A percentile compares a stretch with the other conserved stretches of the same genome.
Evolutionary conservation across 64 coral and sea anemone genomes (phyloP).

Genomic region (Stylophora pistillata): DNA sequence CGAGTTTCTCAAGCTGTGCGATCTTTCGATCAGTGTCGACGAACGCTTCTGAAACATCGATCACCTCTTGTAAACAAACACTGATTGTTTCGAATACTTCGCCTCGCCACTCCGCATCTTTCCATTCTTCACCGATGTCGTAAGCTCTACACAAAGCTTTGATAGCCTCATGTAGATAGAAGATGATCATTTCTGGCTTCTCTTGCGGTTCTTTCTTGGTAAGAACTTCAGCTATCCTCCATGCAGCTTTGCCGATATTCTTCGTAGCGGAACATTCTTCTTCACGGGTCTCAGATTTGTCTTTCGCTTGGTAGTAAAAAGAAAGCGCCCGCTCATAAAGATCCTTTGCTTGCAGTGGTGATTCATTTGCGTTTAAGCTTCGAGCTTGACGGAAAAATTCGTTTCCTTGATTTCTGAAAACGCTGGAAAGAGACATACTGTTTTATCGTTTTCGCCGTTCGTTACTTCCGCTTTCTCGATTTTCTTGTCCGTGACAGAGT

Average conservation of each 20-base stretch:
- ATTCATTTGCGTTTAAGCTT: background rate
- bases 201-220: constrained; percentile 1
- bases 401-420: constrained; percentile 29
- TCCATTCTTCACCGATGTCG: constrained; percentile 27
- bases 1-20: constrained; percentile 37
- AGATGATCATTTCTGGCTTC: constrained; percentile 27
- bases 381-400: constrained; percentile 14
- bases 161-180: constrained; percentile 70
- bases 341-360: background rate
- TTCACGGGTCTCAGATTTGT: constrained; percentile 24
- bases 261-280: constrained; percentile 67
- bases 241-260: constrained; percentile 74
- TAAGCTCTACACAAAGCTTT: constrained; percentile 47
- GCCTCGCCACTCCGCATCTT: constrained; percentile 58
- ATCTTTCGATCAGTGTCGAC: constrained; percentile 52
- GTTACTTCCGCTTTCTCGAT: background rate
- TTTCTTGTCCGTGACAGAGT: background rate
- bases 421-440: background rate
- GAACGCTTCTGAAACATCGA: constrained; percentile 21
- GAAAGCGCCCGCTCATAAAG: constrained; percentile 34
- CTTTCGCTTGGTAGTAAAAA: constrained; percentile 65
- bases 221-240: constrained; percentile 49
- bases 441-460: background rate
- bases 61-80: constrained; percentile 61
- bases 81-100: constrained; percentile 37